These are phyloP conservation scores for Steromphala cineraria DNA, from an alignment of 2,888 invertebrate species.

Conservation along the genomic window DNA sequence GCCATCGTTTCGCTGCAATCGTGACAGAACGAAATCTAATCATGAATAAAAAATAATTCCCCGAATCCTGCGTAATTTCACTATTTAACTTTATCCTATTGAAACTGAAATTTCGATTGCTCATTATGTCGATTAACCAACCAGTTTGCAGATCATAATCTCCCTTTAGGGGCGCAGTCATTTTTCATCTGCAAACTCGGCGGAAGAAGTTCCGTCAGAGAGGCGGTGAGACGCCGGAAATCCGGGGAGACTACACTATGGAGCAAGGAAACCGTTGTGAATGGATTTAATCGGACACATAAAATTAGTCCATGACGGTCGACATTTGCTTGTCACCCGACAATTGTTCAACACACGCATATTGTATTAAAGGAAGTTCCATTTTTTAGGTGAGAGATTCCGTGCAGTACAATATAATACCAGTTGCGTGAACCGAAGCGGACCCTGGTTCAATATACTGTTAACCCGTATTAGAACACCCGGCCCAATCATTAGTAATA, in stretches of 20 bases:
- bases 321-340: background rate
- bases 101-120: background rate
- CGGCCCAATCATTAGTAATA: too few species aligned
- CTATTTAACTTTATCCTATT: background rate
- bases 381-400: background rate
- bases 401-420: background rate
- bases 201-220: slow-evolving; percentile 14
- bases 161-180: slow-evolving; percentile 12
- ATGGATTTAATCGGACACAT: slow-evolving; percentile 11
- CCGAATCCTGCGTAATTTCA: background rate
- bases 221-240: slow-evolving; percentile 6
- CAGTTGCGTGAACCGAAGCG: background rate
- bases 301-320: slow-evolving; percentile 5
- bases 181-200: background rate
- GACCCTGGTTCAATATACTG: too few species aligned
- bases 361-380: background rate
- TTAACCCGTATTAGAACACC: too few species aligned
- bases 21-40: background rate
- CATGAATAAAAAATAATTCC: background rate
- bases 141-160: background rate
- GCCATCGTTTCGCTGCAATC: background rate
- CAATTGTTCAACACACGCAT: slow-evolving; percentile 6
- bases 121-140: background rate
- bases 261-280: background rate
- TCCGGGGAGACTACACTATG: slow-evolving; percentile 6